Percentiles rank a stretch among this genome's conserved stretches.
Evolutionary conservation across 2,888 invertebrate genomes (phyloP).

Genomic region (Drosophila trichaetosa): DNA sequence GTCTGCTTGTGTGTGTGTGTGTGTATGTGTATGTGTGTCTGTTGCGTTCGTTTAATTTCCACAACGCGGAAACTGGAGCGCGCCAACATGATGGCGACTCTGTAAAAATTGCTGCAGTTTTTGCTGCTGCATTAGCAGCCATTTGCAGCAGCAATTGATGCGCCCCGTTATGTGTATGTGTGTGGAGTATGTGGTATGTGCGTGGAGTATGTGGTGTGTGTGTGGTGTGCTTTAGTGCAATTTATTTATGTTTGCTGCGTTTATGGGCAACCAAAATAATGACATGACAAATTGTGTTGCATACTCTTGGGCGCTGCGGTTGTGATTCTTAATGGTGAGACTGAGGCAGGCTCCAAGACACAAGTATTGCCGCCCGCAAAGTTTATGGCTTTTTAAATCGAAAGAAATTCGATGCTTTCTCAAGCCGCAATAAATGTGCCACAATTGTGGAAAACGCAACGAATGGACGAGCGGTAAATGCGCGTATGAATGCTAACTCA

Average conservation of each 20-base stretch:
- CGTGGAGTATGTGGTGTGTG: conserved; percentile 16
- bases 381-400: conserved; percentile 75
- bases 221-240: conserved; percentile 58
- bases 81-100: conserved; percentile 57
- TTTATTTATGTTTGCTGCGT: conserved; percentile 71
- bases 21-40: conserved; percentile 30
- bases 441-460: background rate
- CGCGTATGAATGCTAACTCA: conserved; percentile 26
- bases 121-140: conserved; percentile 75
- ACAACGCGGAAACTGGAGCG: conserved; percentile 78
- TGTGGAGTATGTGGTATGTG: background rate
- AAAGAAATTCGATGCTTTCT: conserved; percentile 72
- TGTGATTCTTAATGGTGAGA: conserved; percentile 46
- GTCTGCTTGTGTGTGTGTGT: conserved; percentile 35
- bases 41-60: conserved; percentile 72
- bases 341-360: conserved; percentile 29
- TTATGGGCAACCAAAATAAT: conserved; percentile 66
- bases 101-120: conserved; percentile 61
- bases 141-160: conserved; percentile 75
- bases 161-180: conserved; percentile 17
- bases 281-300: conserved; percentile 75
- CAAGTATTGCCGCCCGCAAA: conserved; percentile 9
- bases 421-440: conserved; percentile 52
- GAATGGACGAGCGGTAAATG: background rate
- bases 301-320: conserved; percentile 58